Evolutionary conservation across 35 echinoderm and acorn worm species (phyloP), one percentile per base, ranked within the genome.

Genomic region (Strongylocentrotus purpuratus): DNA sequence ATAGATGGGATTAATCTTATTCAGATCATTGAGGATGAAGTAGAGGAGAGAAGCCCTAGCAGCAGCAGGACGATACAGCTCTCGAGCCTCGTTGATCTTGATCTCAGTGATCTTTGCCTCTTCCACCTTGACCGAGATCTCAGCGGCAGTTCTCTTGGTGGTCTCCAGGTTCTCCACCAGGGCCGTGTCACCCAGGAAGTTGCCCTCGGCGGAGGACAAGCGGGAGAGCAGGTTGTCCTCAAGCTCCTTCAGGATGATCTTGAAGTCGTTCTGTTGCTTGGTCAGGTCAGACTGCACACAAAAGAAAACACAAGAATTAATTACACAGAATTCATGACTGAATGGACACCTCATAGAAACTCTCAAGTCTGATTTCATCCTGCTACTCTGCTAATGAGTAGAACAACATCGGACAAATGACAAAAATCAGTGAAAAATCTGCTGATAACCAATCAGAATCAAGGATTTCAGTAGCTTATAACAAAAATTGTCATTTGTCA

Each of bases 1-100:
- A 61, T 99, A 99, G 95, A 99, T 99, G 14, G 97, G 97, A 46
- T 99, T 99, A 94, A 99, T 99, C 95, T 97, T 98, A 95, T 99
- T 99, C 22, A 99, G 78, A 90, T 99, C 98, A 61, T 99, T 99
- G 6, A 99, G 95, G 94, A 99, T 99, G 96, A 99, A 99, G 85
- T 99, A 99, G 15, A 99, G 86, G 86, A 99, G 94, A 20, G 98
- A 99, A 20, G 98, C 98, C 91, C 98, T 96, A 9, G 98, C 97
- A 46, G 98, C 98, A 9, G 98, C 98, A 4, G 98, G 97, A 47
- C 98, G 96, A 41, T 99, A 99, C 90, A 96, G 86, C 94, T 99
- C 98, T 32, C 98, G 47, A 35, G 98, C 98, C 90, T 99, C 98
- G 85, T 99, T 99, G 96, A 99, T 99, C 94, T 98, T 97, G 59